Conservation (phyloP, 2,113 vertebrate genomes). For the Ahaetulla prasina region DNA sequence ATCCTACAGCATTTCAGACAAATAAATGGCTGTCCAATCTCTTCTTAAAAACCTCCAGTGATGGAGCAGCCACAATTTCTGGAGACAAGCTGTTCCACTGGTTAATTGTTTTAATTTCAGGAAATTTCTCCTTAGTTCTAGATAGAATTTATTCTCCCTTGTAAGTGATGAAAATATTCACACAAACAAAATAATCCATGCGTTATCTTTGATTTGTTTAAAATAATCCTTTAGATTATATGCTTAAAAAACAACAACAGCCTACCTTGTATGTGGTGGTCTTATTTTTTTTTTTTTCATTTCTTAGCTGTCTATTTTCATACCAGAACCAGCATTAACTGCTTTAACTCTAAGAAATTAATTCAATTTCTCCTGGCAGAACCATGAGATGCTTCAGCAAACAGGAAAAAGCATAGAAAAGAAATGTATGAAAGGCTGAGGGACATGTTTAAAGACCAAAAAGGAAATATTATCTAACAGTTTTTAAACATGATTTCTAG, state of each 20-base stretch:
- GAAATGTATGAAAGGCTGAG: not conserved
- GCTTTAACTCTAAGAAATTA: slow-evolving; percentile 44
- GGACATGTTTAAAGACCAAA: not conserved
- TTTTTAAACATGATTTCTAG: not conserved
- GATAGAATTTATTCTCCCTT: not conserved
- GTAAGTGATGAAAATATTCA: not conserved
- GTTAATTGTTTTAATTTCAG: no score
- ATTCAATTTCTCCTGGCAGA: slow-evolving; percentile 54
- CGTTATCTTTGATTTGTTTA: not conserved
- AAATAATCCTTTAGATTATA: not conserved
- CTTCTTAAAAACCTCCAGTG: no score
- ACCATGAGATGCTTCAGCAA: slow-evolving; percentile 12
- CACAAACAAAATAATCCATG: not conserved
- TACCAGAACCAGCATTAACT: slow-evolving; percentile 41
- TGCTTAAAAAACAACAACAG: not conserved
- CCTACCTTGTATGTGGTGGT: slow-evolving; percentile 43
- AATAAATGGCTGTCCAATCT: no score
- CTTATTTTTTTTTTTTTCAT: no score
- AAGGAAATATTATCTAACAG: not conserved
- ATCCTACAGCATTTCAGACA: no score
- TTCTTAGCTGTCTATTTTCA: slow-evolving; percentile 55
- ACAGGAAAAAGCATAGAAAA: slow-evolving; percentile 15
- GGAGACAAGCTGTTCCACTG: no score
- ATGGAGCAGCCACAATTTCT: no score
- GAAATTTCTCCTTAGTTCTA: no score